These are phyloP conservation scores for Papilio polyxenes DNA, from an alignment of 1,140 invertebrate genomes.

Conservation along the genomic window DNA sequence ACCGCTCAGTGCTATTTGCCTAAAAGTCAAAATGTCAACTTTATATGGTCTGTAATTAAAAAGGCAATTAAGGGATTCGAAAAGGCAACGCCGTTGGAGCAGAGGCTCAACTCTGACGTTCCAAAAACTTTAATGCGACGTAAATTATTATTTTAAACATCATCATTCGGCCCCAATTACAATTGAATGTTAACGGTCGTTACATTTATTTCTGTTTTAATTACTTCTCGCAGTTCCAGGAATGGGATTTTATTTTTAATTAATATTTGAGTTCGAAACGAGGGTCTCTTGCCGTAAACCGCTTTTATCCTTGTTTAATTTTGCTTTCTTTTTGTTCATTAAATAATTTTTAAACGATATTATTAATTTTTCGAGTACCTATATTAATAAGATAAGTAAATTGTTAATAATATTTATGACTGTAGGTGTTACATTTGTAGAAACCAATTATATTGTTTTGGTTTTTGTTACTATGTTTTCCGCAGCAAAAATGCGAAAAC, in stretches of 20 bases:
- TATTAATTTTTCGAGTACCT: background rate
- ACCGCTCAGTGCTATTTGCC: constrained; percentile 5
- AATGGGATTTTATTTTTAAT: constrained; percentile 71
- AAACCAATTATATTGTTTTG: too few species aligned
- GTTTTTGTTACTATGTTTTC: too few species aligned
- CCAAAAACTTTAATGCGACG: constrained; percentile 24
- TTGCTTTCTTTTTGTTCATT: constrained; percentile 9
- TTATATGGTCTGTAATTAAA: constrained; percentile 31
- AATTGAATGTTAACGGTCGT: constrained; percentile 57
- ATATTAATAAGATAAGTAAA: background rate
- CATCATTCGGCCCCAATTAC: constrained; percentile 50
- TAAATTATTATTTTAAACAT: constrained; percentile 46
- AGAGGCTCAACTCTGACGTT: constrained; percentile 17
- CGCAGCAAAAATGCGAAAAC: too few species aligned
- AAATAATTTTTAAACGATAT: background rate
- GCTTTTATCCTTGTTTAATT: constrained; percentile 45
- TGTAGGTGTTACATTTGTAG: too few species aligned
- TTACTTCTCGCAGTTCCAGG: constrained; percentile 57
- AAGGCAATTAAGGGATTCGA: constrained; percentile 34
- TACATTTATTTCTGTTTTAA: constrained; percentile 68
- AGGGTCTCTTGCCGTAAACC: constrained; percentile 55
- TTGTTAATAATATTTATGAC: too few species aligned
- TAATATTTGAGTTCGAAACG: constrained; percentile 61
- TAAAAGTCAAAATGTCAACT: constrained; percentile 9
- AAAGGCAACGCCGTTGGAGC: constrained; percentile 4